Conservation (phyloP, 1,140 invertebrate species). For the Octopus sinensis region DNA sequence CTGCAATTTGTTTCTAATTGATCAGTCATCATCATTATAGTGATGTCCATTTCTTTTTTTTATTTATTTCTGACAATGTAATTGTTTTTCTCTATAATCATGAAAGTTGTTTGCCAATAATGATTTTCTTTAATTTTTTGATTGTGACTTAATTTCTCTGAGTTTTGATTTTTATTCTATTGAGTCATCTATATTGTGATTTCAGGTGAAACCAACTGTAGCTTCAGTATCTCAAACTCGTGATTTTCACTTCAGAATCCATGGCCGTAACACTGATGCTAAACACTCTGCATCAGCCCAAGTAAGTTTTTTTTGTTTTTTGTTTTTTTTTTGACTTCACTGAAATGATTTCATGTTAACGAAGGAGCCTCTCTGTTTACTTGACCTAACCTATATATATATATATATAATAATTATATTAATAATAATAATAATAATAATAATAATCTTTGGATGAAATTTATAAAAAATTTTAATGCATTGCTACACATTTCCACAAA, state of each 20-base stretch:
- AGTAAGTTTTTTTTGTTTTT: constrained; percentile 19
- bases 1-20: too few relatives aligned
- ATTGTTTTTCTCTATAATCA: too few relatives aligned
- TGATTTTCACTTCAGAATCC: constrained; percentile 43
- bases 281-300: constrained; percentile 33
- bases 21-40: too few relatives aligned
- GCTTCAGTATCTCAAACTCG: constrained; percentile 11
- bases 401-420: not conserved
- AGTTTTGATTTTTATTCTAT: too few relatives aligned
- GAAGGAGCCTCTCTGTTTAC: not conserved
- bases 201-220: not conserved
- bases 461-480: too few relatives aligned
- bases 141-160: too few relatives aligned
- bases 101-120: too few relatives aligned
- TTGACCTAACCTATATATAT: not conserved
- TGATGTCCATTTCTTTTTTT: too few relatives aligned
- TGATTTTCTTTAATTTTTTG: too few relatives aligned
- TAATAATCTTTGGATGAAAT: too few relatives aligned
- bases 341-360: not conserved
- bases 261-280: constrained; percentile 42
- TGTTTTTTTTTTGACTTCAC: not conserved
- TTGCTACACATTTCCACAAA: too few relatives aligned
- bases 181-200: not conserved
- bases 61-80: too few relatives aligned
- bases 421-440: not conserved